Percentiles rank a stretch among this genome's conserved stretches.
These are phyloP conservation scores for Homarus gammarus DNA, from an alignment of 2,888 invertebrate genomes.

Conservation along the genomic window DNA sequence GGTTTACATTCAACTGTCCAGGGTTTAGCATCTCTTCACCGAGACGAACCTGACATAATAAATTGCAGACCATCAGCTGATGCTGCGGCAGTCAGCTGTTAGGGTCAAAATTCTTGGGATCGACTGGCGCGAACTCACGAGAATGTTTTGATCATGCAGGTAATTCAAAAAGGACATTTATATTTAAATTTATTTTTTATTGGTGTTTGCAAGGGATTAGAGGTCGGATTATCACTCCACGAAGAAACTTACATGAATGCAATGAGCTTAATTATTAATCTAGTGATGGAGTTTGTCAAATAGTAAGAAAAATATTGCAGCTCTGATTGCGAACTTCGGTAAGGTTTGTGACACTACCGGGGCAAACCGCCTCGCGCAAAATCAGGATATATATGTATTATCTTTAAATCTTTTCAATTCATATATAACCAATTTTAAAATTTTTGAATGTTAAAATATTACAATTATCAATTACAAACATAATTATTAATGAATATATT, in stretches of 20 bases:
- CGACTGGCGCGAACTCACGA: conserved; percentile 50
- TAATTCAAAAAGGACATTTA: conserved; percentile 40
- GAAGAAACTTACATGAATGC: neutral
- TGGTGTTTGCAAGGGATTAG: neutral
- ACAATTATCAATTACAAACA: too few relatives aligned
- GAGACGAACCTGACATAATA: too few relatives aligned
- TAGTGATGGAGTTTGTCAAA: neutral
- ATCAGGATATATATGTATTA: neutral
- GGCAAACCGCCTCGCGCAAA: neutral
- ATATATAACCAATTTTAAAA: neutral
- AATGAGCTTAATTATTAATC: neutral
- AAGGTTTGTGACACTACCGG: neutral
- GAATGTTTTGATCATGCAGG: conserved; percentile 66
- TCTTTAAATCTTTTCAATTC: neutral
- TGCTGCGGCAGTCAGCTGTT: conserved; percentile 60
- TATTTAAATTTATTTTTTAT: neutral
- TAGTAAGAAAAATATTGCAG: neutral
- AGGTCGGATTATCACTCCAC: neutral
- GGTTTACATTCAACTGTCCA: too few relatives aligned
- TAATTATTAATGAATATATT: too few relatives aligned
- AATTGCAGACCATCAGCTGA: conserved; percentile 48
- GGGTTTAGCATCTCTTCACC: too few relatives aligned
- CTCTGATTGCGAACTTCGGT: neutral
- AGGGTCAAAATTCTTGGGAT: conserved; percentile 52
- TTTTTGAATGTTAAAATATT: too few relatives aligned